These are phyloP conservation scores for Heliconius charithonia DNA, from an alignment of 2,888 invertebrate species.

Conservation along the genomic window DNA sequence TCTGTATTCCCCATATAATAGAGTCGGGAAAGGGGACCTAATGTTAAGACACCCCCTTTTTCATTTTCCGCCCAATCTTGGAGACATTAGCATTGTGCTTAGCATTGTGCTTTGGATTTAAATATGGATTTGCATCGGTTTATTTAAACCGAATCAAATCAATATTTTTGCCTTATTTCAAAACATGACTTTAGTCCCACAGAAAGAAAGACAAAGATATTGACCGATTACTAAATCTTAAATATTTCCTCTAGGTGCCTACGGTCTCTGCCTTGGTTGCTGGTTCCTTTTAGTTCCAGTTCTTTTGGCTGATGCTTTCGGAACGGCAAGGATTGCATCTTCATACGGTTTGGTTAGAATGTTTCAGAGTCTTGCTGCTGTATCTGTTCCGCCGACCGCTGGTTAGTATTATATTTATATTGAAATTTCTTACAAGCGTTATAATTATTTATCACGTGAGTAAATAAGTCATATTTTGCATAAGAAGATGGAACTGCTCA, in stretches of 20 bases:
- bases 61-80: neutral
- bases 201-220: neutral
- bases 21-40: neutral
- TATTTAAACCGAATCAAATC: neutral
- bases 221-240: neutral
- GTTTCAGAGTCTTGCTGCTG: slow-evolving; percentile 90
- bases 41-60: neutral
- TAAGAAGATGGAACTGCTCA: too few relatives aligned
- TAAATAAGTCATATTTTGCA: too few relatives aligned
- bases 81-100: too few relatives aligned
- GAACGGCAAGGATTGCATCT: slow-evolving; percentile 89
- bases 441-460: too few relatives aligned
- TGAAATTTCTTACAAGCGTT: too few relatives aligned
- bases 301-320: slow-evolving; percentile 88
- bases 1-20: neutral
- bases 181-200: neutral
- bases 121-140: too few relatives aligned
- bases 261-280: slow-evolving; percentile 89
- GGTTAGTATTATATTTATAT: slow-evolving; percentile 68
- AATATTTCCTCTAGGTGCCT: slow-evolving; percentile 70
- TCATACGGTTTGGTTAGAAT: slow-evolving; percentile 89
- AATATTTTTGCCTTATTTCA: neutral
- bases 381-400: slow-evolving; percentile 88
- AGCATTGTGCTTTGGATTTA: too few relatives aligned
- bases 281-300: slow-evolving; percentile 91